Evolutionary conservation across 2,888 invertebrate species (phyloP), one percentile per base, ranked within the genome.

Genomic region (Peribatodes rhomboidaria): DNA sequence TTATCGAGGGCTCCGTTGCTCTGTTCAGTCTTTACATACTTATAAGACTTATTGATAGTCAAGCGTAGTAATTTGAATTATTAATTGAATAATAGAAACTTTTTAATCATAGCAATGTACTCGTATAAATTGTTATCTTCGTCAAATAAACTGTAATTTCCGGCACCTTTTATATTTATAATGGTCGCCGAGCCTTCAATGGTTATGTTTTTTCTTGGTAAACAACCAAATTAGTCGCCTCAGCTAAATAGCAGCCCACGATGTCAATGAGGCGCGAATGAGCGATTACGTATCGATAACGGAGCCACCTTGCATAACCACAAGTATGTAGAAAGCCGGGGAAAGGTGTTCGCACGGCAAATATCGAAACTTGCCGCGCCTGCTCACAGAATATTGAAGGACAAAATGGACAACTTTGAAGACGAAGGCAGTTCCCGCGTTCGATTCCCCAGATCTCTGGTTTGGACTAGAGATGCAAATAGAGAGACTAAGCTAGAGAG

Each of bases 311-410:
- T 71, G 60, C 70, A 65, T 67, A 70, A 72, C 60, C 61, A 55
- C 67, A 39, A 37, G 69, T 61, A 68, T 68, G 80, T 88, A 88
- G 89, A 89, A 88, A 88, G 89, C 76, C 78, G 79, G 82, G 83
- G 87, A 88, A 88, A 88, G 86, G 73, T 71, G 75, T 77, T 73
- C 74, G 77, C 79, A 75, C 74, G 69, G 78, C 81, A 77, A 81
- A 84, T 77, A 82, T 81, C 75, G 76, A 75, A 73, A 73, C 75
- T 55, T 55, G 55, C 20, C 44, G 14, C 55, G 55, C 44, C 44
- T 9, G 31, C 16, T 1, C 44, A 18, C 55, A 55, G 55, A 55
- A 31, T 44, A 55, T 31, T 20, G 3, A 44, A 9, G n/a, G 42
- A 44, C 14, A 9, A 55, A 44, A 55, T 50, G 55, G 55, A 44